Evolutionary conservation across 2,797 vertebrate species (phyloP).

Genomic region (Crenichthys baileyi): DNA sequence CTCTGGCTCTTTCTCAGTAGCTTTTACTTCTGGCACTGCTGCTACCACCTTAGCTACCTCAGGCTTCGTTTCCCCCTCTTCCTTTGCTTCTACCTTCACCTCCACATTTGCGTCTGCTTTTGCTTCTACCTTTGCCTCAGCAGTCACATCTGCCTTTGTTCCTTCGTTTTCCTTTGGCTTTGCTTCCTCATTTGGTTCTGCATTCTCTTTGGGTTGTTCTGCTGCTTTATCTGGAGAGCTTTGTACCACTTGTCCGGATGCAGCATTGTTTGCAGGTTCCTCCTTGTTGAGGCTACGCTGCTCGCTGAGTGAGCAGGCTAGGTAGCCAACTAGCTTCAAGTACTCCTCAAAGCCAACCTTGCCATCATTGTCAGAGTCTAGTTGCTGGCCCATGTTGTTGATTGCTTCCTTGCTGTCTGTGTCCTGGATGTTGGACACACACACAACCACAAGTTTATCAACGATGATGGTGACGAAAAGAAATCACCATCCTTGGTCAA

Average conservation of each 20-base stretch:
- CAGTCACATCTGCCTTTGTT: slow-evolving; percentile 19
- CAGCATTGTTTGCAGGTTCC: slow-evolving; percentile 50
- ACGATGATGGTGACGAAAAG: slow-evolving; percentile 17
- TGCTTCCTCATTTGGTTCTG: slow-evolving; percentile 38
- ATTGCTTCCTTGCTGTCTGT: slow-evolving; percentile 77
- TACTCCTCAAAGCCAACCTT: slow-evolving; percentile 83
- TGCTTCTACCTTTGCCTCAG: slow-evolving; percentile 41
- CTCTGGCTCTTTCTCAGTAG: slow-evolving; percentile 18
- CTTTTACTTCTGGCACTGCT: slow-evolving; percentile 15
- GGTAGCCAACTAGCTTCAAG: slow-evolving; percentile 81
- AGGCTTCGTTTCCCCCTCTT: slow-evolving; percentile 31
- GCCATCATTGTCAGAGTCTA: slow-evolving; percentile 78
- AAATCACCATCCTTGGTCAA: slow-evolving; percentile 28
- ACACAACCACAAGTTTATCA: slow-evolving; percentile 37
- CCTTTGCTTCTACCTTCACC: slow-evolving; percentile 43
- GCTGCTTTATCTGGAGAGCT: slow-evolving; percentile 38
- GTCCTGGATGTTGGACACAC: slow-evolving; percentile 62
- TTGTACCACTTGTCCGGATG: slow-evolving; percentile 46
- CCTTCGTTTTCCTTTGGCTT: slow-evolving; percentile 33
- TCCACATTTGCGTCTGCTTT: slow-evolving; percentile 30
- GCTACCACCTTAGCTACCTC: slow-evolving; percentile 21
- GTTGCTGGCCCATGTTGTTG: slow-evolving; percentile 71
- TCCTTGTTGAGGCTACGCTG: slow-evolving; percentile 51
- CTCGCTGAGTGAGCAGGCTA: slow-evolving; percentile 73
- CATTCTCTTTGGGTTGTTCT: slow-evolving; percentile 42